A percentile compares a stretch with the other conserved stretches of the same genome.
Conservation (phyloP, 1,140 invertebrate species). For the Gonioctena quinquepunctata region DNA sequence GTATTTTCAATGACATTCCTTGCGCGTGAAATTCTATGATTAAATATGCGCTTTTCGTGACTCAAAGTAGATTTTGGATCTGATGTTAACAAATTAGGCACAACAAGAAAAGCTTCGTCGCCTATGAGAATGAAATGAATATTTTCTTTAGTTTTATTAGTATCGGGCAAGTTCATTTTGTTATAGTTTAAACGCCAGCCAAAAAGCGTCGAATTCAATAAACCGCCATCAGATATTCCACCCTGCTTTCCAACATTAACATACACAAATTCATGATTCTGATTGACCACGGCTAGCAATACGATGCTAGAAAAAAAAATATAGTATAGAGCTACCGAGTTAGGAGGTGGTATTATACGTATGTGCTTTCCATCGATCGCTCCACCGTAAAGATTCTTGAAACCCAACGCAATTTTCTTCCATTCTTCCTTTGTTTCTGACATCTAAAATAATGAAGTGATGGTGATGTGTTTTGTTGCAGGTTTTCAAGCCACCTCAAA, state of each 20-base stretch:
- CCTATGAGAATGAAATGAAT: constrained; percentile 9
- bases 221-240: neutral
- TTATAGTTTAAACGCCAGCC: neutral
- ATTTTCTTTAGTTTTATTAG: constrained; percentile 6
- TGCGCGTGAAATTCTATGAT: constrained; percentile 18
- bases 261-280: constrained; percentile 18
- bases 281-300: neutral
- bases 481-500: too few species aligned
- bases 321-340: constrained; percentile 8
- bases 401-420: neutral
- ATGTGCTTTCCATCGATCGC: constrained; percentile 18
- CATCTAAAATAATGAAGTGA: too few species aligned
- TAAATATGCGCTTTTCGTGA: constrained; percentile 10
- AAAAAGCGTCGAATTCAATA: constrained; percentile 1
- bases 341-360: constrained; percentile 4
- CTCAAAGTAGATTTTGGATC: constrained; percentile 11
- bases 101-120: constrained; percentile 14
- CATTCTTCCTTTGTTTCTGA: too few species aligned
- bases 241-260: constrained; percentile 11
- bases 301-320: constrained; percentile 18
- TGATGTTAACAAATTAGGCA: constrained; percentile 8
- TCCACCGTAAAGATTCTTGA: constrained; percentile 9
- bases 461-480: too few species aligned
- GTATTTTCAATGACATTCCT: constrained; percentile 24
- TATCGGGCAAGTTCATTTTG: constrained; percentile 17